Conservation (phyloP, 2,113 vertebrate species). For the Istiophorus platypterus region DNA sequence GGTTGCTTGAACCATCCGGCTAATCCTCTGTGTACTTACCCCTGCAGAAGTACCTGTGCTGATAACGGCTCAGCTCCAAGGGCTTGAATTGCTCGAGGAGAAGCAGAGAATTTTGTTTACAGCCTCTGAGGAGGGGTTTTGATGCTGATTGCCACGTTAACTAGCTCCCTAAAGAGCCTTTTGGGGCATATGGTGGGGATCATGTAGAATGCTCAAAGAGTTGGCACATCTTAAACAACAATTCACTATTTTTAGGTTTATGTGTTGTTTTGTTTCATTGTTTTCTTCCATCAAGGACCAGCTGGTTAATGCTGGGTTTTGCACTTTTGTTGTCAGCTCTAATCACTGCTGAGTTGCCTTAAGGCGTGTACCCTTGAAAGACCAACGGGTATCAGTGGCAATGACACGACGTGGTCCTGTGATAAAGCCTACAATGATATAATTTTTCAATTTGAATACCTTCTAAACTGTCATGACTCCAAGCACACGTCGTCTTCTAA, state of each 20-base stretch:
- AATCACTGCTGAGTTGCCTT: slow-evolving; percentile 18
- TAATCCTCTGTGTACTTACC: slow-evolving; percentile 38
- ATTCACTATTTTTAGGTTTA: slow-evolving; percentile 27
- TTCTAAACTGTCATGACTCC: neutral
- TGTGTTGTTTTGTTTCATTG: slow-evolving; percentile 18
- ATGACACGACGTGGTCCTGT: neutral
- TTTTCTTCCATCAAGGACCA: too few species aligned
- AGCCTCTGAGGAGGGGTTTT: slow-evolving; percentile 27
- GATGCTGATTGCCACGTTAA: slow-evolving; percentile 42
- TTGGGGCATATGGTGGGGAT: slow-evolving; percentile 16
- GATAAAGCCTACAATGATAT: neutral
- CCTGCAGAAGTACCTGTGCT: slow-evolving; percentile 28
- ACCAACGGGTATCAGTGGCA: neutral
- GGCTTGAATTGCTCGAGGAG: slow-evolving; percentile 21
- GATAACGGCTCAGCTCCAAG: slow-evolving; percentile 35
- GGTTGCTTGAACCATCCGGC: slow-evolving; percentile 31
- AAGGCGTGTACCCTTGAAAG: neutral
- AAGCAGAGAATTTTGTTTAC: slow-evolving; percentile 33
- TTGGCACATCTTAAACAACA: slow-evolving; percentile 36
- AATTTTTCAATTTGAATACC: neutral
- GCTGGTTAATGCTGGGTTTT: slow-evolving; percentile 7
- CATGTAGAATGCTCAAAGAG: slow-evolving; percentile 4
- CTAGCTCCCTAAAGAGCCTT: slow-evolving; percentile 39
- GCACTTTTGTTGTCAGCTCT: slow-evolving; percentile 24
- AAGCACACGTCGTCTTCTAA: neutral